phyloP scores from a whole-genome alignment of 2,888 invertebrate genomes.

The Desoria tigrina region DNA sequence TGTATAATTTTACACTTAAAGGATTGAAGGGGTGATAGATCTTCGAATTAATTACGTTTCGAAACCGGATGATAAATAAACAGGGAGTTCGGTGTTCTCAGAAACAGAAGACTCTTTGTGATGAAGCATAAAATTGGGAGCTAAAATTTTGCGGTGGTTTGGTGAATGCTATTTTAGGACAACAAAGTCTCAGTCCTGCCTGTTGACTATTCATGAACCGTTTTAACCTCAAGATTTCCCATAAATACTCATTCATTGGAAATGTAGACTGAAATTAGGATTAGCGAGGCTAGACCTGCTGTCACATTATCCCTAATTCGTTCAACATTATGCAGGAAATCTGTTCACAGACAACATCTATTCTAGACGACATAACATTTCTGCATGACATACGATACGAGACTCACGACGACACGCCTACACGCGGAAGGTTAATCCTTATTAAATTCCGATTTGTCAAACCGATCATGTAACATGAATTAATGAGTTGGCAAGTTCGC shows the following conservation, averaged over 20 bases:
- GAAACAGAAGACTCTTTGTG: no score
- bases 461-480: slow-evolving; percentile 17
- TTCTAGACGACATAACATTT: neutral
- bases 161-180: no score
- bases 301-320: neutral
- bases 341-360: neutral
- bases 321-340: neutral
- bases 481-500: slow-evolving; percentile 12
- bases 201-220: no score
- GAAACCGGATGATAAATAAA: no score
- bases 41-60: no score
- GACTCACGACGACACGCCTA: neutral
- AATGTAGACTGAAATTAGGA: neutral
- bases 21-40: no score
- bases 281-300: slow-evolving; percentile 1
- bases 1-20: no score
- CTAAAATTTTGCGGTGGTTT: no score
- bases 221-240: neutral
- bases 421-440: slow-evolving; percentile 6
- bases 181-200: no score
- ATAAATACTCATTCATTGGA: neutral
- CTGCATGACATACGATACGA: no score
- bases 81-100: no score
- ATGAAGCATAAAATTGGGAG: no score
- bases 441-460: slow-evolving; percentile 23